Evolutionary conservation across 2,113 vertebrate genomes (phyloP).

Genomic region (Myotis lucifugus): DNA sequence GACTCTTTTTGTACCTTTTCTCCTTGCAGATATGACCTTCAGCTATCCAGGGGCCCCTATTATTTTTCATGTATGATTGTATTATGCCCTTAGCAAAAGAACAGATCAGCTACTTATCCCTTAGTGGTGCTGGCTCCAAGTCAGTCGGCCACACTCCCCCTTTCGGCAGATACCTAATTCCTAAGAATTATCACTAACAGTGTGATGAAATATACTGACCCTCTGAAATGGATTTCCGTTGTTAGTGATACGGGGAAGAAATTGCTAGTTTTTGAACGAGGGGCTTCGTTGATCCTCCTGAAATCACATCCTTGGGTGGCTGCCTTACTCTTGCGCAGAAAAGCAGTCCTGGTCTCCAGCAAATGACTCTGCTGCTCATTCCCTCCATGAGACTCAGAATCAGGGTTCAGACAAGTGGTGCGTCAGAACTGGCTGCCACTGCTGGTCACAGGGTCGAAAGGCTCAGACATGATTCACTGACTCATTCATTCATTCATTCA

Average conservation of each 20-base stretch:
- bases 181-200: neutral
- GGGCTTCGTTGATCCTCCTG: neutral
- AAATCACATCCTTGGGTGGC: neutral
- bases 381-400: neutral
- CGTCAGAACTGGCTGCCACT: neutral
- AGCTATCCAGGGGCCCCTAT: neutral
- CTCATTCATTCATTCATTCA: neutral
- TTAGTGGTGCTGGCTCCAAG: neutral
- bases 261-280: neutral
- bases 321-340: neutral
- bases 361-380: neutral
- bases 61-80: neutral
- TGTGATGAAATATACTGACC: neutral
- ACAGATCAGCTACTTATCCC: neutral
- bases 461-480: neutral
- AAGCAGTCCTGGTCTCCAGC: neutral
- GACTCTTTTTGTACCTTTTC: neutral
- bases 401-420: neutral
- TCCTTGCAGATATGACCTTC: neutral
- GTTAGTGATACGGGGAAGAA: neutral
- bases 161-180: neutral
- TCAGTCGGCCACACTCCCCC: neutral
- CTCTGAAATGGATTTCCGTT: neutral
- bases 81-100: neutral
- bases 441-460: fast-evolving